These are phyloP conservation scores for Drosophila willistoni DNA, from an alignment of 1,140 invertebrate species.

Conservation along the genomic window DNA sequence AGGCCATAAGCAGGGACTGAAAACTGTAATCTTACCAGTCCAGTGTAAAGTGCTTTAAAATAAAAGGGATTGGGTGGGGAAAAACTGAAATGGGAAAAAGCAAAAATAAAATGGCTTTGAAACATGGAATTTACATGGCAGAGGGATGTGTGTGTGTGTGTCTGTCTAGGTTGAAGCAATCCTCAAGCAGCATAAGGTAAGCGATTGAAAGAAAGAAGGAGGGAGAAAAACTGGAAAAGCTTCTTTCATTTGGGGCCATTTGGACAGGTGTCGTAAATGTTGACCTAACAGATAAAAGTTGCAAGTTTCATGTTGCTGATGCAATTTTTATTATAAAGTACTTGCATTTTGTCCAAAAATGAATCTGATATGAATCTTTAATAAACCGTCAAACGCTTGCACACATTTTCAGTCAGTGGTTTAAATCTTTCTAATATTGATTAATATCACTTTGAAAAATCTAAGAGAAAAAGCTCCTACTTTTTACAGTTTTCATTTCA, in stretches of 20 bases:
- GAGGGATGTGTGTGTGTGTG: not conserved
- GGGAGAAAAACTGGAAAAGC: not conserved
- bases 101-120: conserved; percentile 26
- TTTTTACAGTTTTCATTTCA: too few species aligned
- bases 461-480: too few species aligned
- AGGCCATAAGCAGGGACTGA: conserved; percentile 32
- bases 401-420: too few species aligned
- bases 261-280: conserved; percentile 38
- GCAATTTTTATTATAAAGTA: not conserved
- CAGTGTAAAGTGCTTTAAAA: not conserved
- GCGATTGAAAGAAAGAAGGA: not conserved
- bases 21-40: conserved; percentile 23
- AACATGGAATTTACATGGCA: conserved; percentile 43
- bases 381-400: too few species aligned
- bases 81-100: conserved; percentile 16
- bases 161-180: not conserved
- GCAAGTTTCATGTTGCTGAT: conserved; percentile 7
- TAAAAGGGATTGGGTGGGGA: not conserved
- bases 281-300: conserved; percentile 10
- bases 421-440: too few species aligned
- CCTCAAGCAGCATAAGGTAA: not conserved
- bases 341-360: not conserved
- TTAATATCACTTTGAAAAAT: too few species aligned
- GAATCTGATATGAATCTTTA: not conserved
- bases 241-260: conserved; percentile 18